Base-by-base conservation (phyloP, 2,888 invertebrate genomes). In the Mythimna albipuncta region DNA sequence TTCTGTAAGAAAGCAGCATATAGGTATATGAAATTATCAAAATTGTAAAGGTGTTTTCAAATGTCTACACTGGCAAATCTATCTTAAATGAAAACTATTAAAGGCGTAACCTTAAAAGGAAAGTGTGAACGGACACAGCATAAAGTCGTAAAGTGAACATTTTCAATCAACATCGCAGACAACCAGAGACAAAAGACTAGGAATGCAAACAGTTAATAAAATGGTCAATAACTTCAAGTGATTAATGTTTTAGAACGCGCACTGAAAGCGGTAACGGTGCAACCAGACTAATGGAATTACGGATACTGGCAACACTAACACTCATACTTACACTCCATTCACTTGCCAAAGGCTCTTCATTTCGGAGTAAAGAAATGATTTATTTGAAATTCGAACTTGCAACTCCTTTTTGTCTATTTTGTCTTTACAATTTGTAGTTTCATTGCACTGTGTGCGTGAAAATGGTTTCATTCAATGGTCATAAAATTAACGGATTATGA, bases 211-310 rank as follows among this genome's bases (percentile, higher is more conserved):
- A 32, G 50, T 26, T 66, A 41, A 57, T 72, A 77, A 77, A 77
- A 73, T 70, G 59, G 13, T 19, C 68, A 74, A 74, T 76, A 79
- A 75, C 68, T 67, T 69, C 2, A 47, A 63, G 41, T 75, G 64
- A 82, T 77, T 73, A 65, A 68, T 67, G 75, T 70, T 82, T 74
- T 57, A 69, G 69, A 81, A 68, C 58, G 64, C 35, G 13, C 35
- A 69, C 63, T 75, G 77, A 68, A 75, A 57, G 50, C 66, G 47
- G 35, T 63, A 85, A 77, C 79, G 85, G 81, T 75, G 41, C 62
- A 44, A 21, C 13, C 16, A 59, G 62, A 44, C 64, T 57, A 61
- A 44, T 58, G 62, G 59, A 61, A 38, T 64, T 67, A 72, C 71
- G 38, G 61, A 59, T n/a, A 59, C 72, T 55, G 38, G 64, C 32